phyloP scores from a whole-genome alignment of 37 sponge, comb jelly and placozoan species.

The Aphrocallistes beatrix region DNA sequence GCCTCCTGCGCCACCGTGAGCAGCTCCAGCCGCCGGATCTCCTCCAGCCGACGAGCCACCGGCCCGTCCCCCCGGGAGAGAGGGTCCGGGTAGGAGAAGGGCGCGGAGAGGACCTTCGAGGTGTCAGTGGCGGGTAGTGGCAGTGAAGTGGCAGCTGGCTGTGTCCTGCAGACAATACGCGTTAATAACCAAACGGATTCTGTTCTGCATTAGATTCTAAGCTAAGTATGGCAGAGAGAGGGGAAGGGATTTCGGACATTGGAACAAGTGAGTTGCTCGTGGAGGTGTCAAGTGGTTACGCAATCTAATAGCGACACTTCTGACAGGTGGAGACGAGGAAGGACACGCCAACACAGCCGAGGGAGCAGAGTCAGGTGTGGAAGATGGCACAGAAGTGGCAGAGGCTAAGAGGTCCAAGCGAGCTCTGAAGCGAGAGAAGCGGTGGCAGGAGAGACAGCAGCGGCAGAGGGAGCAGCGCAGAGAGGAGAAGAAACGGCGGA shows the following conservation, averaged over 20 bases:
- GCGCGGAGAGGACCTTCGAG: neutral
- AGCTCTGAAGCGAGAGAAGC: neutral
- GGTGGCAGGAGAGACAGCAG: neutral
- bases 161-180: too few species aligned
- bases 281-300: too few species aligned
- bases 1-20: neutral
- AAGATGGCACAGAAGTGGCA: neutral
- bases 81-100: conserved; percentile 15
- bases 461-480: neutral
- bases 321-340: too few species aligned
- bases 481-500: neutral
- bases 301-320: too few species aligned
- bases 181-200: too few species aligned
- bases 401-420: neutral
- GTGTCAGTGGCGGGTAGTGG: neutral
- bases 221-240: too few species aligned
- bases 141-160: too few species aligned
- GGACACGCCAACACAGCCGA: too few species aligned
- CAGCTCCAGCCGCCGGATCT: neutral
- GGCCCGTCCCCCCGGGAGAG: neutral
- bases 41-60: neutral
- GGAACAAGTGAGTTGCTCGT: too few species aligned
- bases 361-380: too few species aligned
- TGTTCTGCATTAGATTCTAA: too few species aligned
- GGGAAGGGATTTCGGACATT: too few species aligned